Conservation (phyloP, 2,113 vertebrate genomes). For the Mastomys coucha region DNA sequence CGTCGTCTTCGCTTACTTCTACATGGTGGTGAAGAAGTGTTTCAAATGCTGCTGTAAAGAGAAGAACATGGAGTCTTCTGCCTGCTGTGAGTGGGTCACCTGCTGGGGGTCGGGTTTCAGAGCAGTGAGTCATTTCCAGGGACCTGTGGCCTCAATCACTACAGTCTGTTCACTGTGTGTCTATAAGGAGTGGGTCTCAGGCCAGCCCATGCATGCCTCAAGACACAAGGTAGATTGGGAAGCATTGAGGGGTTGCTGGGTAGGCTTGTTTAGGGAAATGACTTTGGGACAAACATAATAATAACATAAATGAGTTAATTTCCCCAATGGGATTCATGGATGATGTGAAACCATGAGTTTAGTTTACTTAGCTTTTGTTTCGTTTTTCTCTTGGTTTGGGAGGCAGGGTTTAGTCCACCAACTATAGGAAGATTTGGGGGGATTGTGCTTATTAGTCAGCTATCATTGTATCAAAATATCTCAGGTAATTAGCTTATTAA, state of each 20-base stretch:
- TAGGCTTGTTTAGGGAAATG: background rate
- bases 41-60: slow-evolving; percentile 87
- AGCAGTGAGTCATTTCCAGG: fast-evolving
- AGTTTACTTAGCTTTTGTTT: background rate
- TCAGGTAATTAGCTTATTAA: background rate
- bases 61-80: slow-evolving; percentile 46
- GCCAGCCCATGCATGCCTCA: background rate
- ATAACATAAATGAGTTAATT: background rate
- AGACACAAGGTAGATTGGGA: background rate
- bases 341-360: fast-evolving
- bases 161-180: fast-evolving
- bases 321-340: fast-evolving
- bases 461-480: background rate
- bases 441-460: background rate
- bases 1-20: slow-evolving; percentile 89
- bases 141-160: fast-evolving
- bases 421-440: background rate
- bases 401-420: fast-evolving
- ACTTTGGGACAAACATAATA: background rate
- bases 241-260: fast-evolving
- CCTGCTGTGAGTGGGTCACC: slow-evolving; percentile 86
- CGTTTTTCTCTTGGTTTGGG: background rate
- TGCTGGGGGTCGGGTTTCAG: fast-evolving
- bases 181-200: background rate
- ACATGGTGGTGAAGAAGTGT: slow-evolving; percentile 87